These are phyloP conservation scores for Mesocricetus auratus DNA, from an alignment of 2,113 vertebrate species.

Conservation along the genomic window DNA sequence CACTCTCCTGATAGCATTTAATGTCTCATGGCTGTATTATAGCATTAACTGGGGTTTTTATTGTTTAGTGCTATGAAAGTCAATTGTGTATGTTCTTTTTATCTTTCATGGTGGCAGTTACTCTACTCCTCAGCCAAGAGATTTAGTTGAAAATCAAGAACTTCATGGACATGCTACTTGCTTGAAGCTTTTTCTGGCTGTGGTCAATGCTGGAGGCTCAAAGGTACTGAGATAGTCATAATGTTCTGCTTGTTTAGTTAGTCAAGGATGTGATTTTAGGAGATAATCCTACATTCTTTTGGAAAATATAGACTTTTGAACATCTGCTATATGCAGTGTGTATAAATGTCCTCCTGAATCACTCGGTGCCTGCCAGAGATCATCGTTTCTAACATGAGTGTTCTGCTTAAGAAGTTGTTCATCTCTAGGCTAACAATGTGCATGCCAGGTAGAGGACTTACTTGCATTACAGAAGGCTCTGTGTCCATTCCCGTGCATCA, in stretches of 20 bases:
- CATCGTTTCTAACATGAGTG: background rate
- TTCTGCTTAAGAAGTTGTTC: background rate
- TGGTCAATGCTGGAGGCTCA: background rate
- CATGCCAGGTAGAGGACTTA: background rate
- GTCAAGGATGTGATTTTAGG: background rate
- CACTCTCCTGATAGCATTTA: background rate
- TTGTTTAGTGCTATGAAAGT: slow-evolving; percentile 63
- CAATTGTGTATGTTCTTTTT: slow-evolving; percentile 67
- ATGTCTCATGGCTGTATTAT: background rate
- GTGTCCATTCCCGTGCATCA: background rate
- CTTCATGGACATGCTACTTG: background rate
- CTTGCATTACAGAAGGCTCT: background rate
- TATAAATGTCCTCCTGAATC: slow-evolving; percentile 7
- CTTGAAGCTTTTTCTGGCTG: slow-evolving; percentile 12
- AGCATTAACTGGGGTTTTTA: slow-evolving; percentile 58
- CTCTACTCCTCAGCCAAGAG: slow-evolving; percentile 9
- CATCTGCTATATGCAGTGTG: background rate
- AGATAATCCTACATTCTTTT: background rate
- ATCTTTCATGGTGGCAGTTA: slow-evolving; percentile 57
- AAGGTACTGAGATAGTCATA: slow-evolving; percentile 9
- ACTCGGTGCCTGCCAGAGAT: background rate
- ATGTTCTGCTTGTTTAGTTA: slow-evolving; percentile 42
- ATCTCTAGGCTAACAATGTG: background rate
- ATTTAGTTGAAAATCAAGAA: slow-evolving; percentile 55
- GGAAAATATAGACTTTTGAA: background rate